Percentiles rank a stretch among this genome's conserved stretches.
phyloP scores from a whole-genome alignment of 2,797 vertebrate genomes.

The Neosilurus mollespiculum region DNA sequence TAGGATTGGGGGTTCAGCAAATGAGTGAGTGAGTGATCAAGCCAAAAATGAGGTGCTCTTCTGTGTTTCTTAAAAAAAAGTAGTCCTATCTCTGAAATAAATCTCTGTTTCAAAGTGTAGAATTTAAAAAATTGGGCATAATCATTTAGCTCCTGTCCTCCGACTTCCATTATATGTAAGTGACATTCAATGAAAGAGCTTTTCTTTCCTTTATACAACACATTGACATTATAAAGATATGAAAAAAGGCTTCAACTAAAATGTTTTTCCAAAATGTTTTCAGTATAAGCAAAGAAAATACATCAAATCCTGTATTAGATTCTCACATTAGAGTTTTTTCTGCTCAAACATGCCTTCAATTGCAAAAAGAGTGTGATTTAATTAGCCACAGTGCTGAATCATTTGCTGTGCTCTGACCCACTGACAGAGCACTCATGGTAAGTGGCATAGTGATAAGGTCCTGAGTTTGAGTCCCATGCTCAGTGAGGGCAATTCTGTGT shows the following conservation, averaged over 20 bases:
- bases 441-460: background rate
- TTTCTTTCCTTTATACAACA: background rate
- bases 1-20: no score
- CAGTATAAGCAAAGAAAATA: background rate
- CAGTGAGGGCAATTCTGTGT: no score
- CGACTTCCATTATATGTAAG: background rate
- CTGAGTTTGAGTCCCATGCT: no score
- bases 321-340: background rate
- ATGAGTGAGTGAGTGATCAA: no score
- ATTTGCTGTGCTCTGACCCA: constrained; percentile 17
- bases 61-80: background rate
- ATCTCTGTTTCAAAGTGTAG: background rate
- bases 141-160: background rate
- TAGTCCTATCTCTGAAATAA: background rate
- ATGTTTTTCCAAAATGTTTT: background rate
- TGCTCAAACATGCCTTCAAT: background rate
- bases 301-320: background rate
- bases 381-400: constrained; percentile 13
- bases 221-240: background rate
- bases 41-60: background rate
- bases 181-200: background rate
- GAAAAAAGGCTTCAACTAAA: background rate
- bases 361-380: background rate
- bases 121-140: background rate
- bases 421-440: background rate